These are phyloP conservation scores for Lasiommata megera DNA, from an alignment of 2,888 invertebrate species.

Conservation along the genomic window DNA sequence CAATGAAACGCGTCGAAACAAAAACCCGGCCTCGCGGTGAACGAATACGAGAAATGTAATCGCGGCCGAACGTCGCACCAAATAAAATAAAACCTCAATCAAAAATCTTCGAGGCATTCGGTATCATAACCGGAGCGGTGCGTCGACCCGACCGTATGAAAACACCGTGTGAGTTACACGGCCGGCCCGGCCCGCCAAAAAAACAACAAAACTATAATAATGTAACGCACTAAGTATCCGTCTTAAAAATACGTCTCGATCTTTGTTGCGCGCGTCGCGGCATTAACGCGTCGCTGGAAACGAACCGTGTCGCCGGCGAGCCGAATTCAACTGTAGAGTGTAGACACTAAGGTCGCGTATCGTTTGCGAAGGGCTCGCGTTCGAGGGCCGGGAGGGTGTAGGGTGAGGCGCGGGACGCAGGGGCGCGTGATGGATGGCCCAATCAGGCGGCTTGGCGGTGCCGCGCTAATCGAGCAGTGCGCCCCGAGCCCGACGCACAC, in stretches of 20 bases:
- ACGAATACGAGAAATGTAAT: slow-evolving; percentile 77
- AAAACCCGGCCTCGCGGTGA: slow-evolving; percentile 70
- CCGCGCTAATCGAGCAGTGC: slow-evolving; percentile 76
- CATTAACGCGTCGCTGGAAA: slow-evolving; percentile 57
- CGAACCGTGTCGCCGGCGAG: slow-evolving; percentile 21
- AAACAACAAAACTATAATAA: slow-evolving; percentile 76
- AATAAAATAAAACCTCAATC: slow-evolving; percentile 79
- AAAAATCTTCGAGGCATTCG: slow-evolving; percentile 74
- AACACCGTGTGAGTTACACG: slow-evolving; percentile 71
- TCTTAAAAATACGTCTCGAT: slow-evolving; percentile 77
- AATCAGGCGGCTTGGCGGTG: slow-evolving; percentile 78
- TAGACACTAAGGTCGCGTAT: slow-evolving; percentile 45
- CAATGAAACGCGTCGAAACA: slow-evolving; percentile 76
- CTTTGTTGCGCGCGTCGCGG: slow-evolving; percentile 68
- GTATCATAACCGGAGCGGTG: slow-evolving; percentile 74
- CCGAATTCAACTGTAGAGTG: slow-evolving; percentile 12
- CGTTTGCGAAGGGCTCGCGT: slow-evolving; percentile 31
- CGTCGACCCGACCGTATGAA: slow-evolving; percentile 72
- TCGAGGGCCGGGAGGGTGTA: slow-evolving; percentile 42
- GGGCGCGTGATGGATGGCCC: slow-evolving; percentile 81
- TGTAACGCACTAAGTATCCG: slow-evolving; percentile 79
- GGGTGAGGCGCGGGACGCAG: slow-evolving; percentile 62
- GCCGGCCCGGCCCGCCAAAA: slow-evolving; percentile 53
- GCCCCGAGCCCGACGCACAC: slow-evolving; percentile 68
- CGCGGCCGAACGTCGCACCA: slow-evolving; percentile 66